Percentiles rank a stretch among this genome's conserved stretches.
phyloP scores from a whole-genome alignment of 2,797 vertebrate species.

The Psittacula echo region DNA sequence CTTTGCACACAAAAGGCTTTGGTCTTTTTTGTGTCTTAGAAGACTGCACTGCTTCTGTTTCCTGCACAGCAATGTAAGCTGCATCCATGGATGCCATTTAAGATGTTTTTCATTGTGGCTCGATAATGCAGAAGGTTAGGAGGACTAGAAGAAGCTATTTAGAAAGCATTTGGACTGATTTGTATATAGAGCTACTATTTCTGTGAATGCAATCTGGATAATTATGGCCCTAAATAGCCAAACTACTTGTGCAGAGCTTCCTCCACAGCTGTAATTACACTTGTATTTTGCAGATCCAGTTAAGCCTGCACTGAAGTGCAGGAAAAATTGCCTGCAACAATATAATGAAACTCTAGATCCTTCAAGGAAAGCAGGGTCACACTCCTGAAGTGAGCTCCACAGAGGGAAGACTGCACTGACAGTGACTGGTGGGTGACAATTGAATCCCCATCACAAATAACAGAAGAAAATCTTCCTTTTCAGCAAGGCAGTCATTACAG shows the following conservation, averaged over 20 bases:
- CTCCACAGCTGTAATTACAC: neutral
- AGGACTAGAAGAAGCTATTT: neutral
- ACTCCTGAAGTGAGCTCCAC: neutral
- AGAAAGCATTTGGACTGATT: neutral
- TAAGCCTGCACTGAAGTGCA: neutral
- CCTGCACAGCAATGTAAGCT: neutral
- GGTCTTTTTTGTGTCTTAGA: neutral
- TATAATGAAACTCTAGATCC: neutral
- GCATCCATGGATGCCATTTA: neutral
- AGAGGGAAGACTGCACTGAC: neutral
- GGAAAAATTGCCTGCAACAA: neutral
- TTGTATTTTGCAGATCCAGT: neutral
- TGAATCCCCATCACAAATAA: fast-evolving
- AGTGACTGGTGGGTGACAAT: neutral
- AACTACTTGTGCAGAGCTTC: neutral
- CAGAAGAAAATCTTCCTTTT: neutral
- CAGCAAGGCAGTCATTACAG: neutral
- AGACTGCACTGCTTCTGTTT: neutral
- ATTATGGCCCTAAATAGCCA: neutral
- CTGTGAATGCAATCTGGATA: neutral
- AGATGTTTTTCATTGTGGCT: neutral
- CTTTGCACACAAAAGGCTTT: neutral
- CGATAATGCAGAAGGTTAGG: neutral
- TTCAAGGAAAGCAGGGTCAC: neutral
- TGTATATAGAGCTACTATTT: neutral